Conservation (phyloP, 2,888 invertebrate species). For the Caenorhabditis sinica region DNA sequence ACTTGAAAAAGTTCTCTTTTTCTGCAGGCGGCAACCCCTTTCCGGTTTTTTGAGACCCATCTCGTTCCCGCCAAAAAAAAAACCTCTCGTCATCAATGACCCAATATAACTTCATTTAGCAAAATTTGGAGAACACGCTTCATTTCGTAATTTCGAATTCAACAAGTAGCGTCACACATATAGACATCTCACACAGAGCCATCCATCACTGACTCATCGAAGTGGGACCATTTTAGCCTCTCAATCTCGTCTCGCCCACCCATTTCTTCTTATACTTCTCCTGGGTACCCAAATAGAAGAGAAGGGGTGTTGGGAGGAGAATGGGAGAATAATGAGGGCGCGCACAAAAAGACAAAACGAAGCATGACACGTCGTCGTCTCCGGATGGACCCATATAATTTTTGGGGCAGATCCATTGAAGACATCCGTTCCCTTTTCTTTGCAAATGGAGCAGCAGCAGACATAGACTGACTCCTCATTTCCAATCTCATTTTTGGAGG, state of each 20-base stretch:
- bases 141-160: slow-evolving; percentile 43
- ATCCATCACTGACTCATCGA: slow-evolving; percentile 60
- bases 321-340: slow-evolving; percentile 12
- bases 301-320: slow-evolving; percentile 12
- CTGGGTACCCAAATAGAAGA: slow-evolving; percentile 22
- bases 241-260: slow-evolving; percentile 60
- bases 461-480: slow-evolving; percentile 32
- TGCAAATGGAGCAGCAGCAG: neutral
- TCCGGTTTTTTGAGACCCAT: neutral
- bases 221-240: slow-evolving; percentile 52
- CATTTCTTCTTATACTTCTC: slow-evolving; percentile 38
- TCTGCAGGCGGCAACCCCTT: neutral
- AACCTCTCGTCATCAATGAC: slow-evolving; percentile 10
- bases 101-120: slow-evolving; percentile 32
- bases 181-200: slow-evolving; percentile 3
- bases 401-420: slow-evolving; percentile 28
- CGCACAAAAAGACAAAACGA: slow-evolving; percentile 18
- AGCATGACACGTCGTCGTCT: slow-evolving; percentile 24
- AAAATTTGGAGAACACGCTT: slow-evolving; percentile 31
- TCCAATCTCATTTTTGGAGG: slow-evolving; percentile 10
- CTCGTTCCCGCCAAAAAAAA: neutral
- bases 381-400: slow-evolving; percentile 37
- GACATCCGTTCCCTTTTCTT: slow-evolving; percentile 3
- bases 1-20: slow-evolving; percentile 13
- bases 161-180: slow-evolving; percentile 26